These are phyloP conservation scores for Phalloptychus januarius DNA, from an alignment of 2,797 vertebrate genomes.

Conservation along the genomic window DNA sequence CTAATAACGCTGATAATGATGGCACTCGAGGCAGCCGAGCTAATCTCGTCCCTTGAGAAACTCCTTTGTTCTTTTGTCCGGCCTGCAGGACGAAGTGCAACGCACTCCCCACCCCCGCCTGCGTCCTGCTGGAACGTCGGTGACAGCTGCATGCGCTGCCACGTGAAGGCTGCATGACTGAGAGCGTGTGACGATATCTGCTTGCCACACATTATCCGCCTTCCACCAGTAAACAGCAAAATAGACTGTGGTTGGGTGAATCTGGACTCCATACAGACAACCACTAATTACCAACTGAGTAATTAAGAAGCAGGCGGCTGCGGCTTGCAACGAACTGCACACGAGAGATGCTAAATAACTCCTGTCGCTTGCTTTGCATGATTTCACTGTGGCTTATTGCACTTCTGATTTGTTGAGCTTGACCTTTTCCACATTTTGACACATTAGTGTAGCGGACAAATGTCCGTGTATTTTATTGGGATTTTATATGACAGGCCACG, in stretches of 20 bases:
- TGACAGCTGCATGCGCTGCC: slow-evolving; percentile 63
- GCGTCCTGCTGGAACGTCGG: slow-evolving; percentile 64
- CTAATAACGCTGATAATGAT: slow-evolving; percentile 4
- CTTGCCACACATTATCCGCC: slow-evolving; percentile 16
- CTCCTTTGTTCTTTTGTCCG: slow-evolving; percentile 46
- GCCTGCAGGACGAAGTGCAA: slow-evolving; percentile 49
- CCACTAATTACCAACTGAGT: slow-evolving; percentile 58
- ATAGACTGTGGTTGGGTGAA: slow-evolving; percentile 40
- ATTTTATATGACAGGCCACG: neutral
- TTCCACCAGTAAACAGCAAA: slow-evolving; percentile 36
- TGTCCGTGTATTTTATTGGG: neutral
- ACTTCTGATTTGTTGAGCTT: neutral
- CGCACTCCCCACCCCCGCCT: slow-evolving; percentile 40
- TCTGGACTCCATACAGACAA: slow-evolving; percentile 33
- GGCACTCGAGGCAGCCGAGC: neutral
- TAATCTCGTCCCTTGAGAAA: slow-evolving; percentile 31
- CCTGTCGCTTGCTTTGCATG: slow-evolving; percentile 32
- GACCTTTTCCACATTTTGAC: neutral
- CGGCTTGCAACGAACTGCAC: slow-evolving; percentile 28
- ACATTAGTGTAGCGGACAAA: neutral
- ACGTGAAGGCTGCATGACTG: slow-evolving; percentile 36
- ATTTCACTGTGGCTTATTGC: slow-evolving; percentile 27
- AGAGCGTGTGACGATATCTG: slow-evolving; percentile 4
- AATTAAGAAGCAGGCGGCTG: slow-evolving; percentile 63
- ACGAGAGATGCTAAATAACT: slow-evolving; percentile 7